Percentiles rank a stretch among this genome's conserved stretches.
Conservation (phyloP, 2,113 vertebrate genomes). For the Spermophilus dauricus region DNA sequence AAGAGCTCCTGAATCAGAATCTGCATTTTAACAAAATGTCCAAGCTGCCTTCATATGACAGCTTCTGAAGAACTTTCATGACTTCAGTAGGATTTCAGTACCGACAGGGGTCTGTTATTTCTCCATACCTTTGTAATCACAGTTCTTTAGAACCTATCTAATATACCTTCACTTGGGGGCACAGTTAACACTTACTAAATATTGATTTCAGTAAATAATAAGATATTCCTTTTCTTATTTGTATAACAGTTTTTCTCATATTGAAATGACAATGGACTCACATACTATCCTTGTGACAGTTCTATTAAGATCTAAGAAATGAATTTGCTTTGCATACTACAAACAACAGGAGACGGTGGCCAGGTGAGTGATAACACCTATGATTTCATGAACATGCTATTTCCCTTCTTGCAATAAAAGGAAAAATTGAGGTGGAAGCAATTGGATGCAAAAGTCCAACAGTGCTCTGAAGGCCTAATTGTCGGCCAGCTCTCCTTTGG, state of each 20-base stretch:
- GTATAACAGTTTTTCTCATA: not conserved
- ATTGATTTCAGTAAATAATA: not conserved
- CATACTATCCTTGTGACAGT: not conserved
- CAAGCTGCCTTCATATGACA: not conserved
- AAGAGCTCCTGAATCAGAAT: not conserved
- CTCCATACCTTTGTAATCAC: not conserved
- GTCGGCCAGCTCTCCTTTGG: constrained; percentile 18
- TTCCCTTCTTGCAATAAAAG: constrained; percentile 23
- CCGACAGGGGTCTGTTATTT: not conserved
- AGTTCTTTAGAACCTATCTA: not conserved
- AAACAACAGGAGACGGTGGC: not conserved
- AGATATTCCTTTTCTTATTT: not conserved
- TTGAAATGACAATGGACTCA: not conserved
- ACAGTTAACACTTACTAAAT: not conserved
- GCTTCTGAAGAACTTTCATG: not conserved
- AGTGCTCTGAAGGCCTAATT: not conserved
- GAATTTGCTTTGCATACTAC: not conserved
- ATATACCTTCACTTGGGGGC: not conserved
- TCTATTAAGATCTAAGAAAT: not conserved
- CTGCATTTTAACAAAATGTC: not conserved
- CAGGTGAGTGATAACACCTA: not conserved
- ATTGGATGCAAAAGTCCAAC: constrained; percentile 46
- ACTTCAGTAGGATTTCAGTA: not conserved
- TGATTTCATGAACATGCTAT: not conserved
- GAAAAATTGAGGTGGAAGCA: constrained; percentile 28